Evolutionary conservation across 2,888 invertebrate genomes (phyloP).

Genomic region (Sarcophaga caerulescens): DNA sequence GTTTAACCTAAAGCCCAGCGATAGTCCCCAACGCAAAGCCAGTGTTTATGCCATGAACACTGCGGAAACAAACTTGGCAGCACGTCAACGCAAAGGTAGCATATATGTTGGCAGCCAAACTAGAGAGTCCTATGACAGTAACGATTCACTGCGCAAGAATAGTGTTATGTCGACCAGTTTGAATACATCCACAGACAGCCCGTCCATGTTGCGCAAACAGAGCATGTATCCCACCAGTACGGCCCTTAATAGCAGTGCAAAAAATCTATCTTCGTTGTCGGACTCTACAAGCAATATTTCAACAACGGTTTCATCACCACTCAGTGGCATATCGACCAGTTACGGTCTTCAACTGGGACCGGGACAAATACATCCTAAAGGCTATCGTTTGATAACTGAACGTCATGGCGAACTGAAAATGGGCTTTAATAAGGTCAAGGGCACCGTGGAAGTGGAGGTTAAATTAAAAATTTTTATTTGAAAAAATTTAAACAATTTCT

Average conservation of each 20-base stretch:
- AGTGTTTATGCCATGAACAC: slow-evolving; percentile 74
- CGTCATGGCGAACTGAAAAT: slow-evolving; percentile 92
- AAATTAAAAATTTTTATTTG: too few species aligned
- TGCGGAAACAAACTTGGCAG: slow-evolving; percentile 21
- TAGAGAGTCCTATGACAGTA: slow-evolving; percentile 42
- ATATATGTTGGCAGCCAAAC: slow-evolving; percentile 53
- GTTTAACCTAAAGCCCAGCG: slow-evolving; percentile 72
- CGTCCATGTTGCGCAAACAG: slow-evolving; percentile 73
- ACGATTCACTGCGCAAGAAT: slow-evolving; percentile 71
- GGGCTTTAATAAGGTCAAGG: slow-evolving; percentile 94
- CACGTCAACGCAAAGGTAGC: slow-evolving; percentile 70
- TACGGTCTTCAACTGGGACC: slow-evolving; percentile 89
- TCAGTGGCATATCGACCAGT: slow-evolving; percentile 77
- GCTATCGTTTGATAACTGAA: slow-evolving; percentile 86
- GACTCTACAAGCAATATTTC: slow-evolving; percentile 73
- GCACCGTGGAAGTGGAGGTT: slow-evolving; percentile 93
- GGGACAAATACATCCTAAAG: slow-evolving; percentile 90
- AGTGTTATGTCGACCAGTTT: slow-evolving; percentile 71
- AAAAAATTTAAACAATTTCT: background rate
- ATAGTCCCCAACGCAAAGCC: slow-evolving; percentile 72
- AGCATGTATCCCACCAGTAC: slow-evolving; percentile 71
- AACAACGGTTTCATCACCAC: slow-evolving; percentile 66
- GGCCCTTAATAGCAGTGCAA: slow-evolving; percentile 59
- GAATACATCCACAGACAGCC: slow-evolving; percentile 66
- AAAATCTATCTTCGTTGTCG: slow-evolving; percentile 66